phyloP scores from a whole-genome alignment of 2,888 invertebrate species.

The Metellina segmentata region DNA sequence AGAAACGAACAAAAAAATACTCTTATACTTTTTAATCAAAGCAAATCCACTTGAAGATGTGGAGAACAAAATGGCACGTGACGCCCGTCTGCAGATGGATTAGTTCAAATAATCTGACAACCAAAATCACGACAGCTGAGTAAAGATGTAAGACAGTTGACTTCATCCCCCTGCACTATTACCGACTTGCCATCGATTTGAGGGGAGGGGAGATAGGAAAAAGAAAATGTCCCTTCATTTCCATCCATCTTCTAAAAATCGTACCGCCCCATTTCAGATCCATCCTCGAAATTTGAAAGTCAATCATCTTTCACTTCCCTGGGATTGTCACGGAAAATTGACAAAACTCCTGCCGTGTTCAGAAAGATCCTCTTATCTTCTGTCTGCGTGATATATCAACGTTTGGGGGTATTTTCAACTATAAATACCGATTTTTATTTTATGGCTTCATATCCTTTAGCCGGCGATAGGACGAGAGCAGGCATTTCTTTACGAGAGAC shows the following conservation, averaged over 20 bases:
- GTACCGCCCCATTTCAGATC: slow-evolving; percentile 44
- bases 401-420: background rate
- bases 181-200: slow-evolving; percentile 40
- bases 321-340: slow-evolving; percentile 48
- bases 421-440: slow-evolving; percentile 18
- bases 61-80: slow-evolving; percentile 1
- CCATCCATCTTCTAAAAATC: slow-evolving; percentile 45
- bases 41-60: background rate
- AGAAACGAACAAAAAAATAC: slow-evolving; percentile 12
- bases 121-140: slow-evolving; percentile 41
- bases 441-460: background rate
- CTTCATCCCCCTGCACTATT: background rate
- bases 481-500: too few species aligned
- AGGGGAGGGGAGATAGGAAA: background rate
- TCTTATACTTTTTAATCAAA: slow-evolving; percentile 39
- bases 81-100: slow-evolving; percentile 15
- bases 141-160: slow-evolving; percentile 7
- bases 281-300: slow-evolving; percentile 52
- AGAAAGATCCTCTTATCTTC: slow-evolving; percentile 3
- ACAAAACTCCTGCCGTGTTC: slow-evolving; percentile 25
- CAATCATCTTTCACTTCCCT: slow-evolving; percentile 51
- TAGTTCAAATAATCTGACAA: slow-evolving; percentile 55
- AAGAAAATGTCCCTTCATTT: slow-evolving; percentile 40
- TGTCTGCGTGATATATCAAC: slow-evolving; percentile 20
- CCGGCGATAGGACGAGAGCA: too few species aligned